Base-by-base conservation (phyloP, 1,140 invertebrate genomes). In the Cephus cinctus region DNA sequence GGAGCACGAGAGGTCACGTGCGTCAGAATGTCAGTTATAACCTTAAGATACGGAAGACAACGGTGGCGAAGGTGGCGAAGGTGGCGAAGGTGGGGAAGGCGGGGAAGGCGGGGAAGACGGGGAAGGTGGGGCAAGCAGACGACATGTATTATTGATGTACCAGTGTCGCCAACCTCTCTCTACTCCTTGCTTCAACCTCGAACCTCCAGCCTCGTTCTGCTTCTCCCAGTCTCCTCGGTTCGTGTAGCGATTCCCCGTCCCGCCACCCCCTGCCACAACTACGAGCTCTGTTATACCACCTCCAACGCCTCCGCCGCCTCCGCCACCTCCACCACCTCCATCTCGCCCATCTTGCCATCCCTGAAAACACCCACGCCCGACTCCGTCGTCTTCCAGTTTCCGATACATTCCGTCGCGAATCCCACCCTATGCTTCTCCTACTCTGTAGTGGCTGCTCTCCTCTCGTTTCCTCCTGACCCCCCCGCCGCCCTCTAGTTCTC, bases 121-220 rank as follows among this genome's bases (percentile, higher is more conserved):
- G 41, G 6, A 34, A 20, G 46, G 16, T 32, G 41, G 19, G 45
- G 43, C 41, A 19, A 36, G 36, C 41, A 61, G 49, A 56, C 57
- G 52, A 57, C 56, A 64, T 63, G 61, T 66, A 59, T 69, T 69
- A 67, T 67, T 61, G 57, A 70, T 68, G 57, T 50, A 49, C 27
- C 56, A 45, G 47, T 57, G 53, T 59, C 64, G 62, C 58, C 55
- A 54, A 46, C 34, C 27, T 12, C 19, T 12, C 20, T 23, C 27
- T 18, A 14, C 34, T n/a, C n/a, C n/a, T n/a, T n/a, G n/a, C n/a
- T n/a, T n/a, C n/a, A n/a, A n/a, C n/a, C n/a, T n/a, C n/a, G n/a
- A n/a, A n/a, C n/a, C n/a, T n/a, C n/a, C 27, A 32, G n/a, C 54
- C 48, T 45, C 47, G 25, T 43, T 39, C 14, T 36, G 23, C 32